Conservation (phyloP, 2,797 vertebrate species). For the Chromis chromis region DNA sequence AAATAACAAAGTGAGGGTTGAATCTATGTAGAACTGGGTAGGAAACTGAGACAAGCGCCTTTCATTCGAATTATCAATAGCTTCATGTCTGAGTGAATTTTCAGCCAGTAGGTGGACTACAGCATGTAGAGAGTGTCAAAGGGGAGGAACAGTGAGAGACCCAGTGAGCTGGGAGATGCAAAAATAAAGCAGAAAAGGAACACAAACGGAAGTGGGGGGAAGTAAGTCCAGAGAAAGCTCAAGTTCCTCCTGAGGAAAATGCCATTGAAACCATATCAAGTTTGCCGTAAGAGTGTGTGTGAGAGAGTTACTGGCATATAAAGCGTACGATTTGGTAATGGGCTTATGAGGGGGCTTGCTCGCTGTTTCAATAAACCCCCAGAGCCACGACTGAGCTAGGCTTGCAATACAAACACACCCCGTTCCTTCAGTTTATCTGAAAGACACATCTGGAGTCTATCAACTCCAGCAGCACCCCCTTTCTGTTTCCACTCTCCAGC, state of each 20-base stretch:
- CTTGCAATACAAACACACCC: conserved; percentile 88
- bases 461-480: conserved; percentile 82
- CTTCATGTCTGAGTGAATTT: conserved; percentile 46
- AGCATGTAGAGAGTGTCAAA: conserved; percentile 57
- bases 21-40: conserved; percentile 27
- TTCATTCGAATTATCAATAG: conserved; percentile 67
- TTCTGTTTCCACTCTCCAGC: conserved; percentile 83
- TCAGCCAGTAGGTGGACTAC: conserved; percentile 75
- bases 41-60: conserved; percentile 57
- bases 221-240: conserved; percentile 66
- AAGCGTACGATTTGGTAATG: conserved; percentile 76
- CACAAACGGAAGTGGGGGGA: conserved; percentile 75
- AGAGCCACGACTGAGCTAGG: conserved; percentile 82
- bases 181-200: conserved; percentile 75
- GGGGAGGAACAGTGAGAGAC: conserved; percentile 60
- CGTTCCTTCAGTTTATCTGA: conserved; percentile 89
- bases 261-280: conserved; percentile 75
- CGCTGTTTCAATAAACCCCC: conserved; percentile 83
- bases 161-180: conserved; percentile 58
- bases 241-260: conserved; percentile 67
- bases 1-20: not conserved
- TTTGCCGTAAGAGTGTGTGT: conserved; percentile 61
- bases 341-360: conserved; percentile 79
- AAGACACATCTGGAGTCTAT: conserved; percentile 91
- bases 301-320: conserved; percentile 67